These are phyloP conservation scores for Kryptolebias ocellatus DNA, from an alignment of 2,797 vertebrate species.

Conservation along the genomic window DNA sequence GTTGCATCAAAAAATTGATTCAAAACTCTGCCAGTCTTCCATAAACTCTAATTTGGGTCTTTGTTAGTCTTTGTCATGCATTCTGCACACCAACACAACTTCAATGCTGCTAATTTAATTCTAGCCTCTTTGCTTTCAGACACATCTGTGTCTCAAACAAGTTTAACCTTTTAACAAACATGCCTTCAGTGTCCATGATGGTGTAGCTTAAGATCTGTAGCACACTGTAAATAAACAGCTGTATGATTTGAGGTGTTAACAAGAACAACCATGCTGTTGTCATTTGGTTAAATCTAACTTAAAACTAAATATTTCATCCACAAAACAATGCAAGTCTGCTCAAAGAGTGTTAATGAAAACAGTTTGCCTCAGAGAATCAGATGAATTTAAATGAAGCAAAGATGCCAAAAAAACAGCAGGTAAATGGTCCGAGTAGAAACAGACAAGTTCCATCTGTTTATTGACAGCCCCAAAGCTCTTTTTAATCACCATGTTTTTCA, in stretches of 20 bases:
- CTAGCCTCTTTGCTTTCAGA: conserved; percentile 13
- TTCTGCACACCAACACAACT: conserved; percentile 20
- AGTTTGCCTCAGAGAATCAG: conserved; percentile 21
- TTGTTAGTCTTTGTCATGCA: conserved; percentile 28
- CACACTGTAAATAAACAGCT: conserved; percentile 6
- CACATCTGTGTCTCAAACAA: conserved; percentile 2
- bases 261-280: too few relatives aligned
- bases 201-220: conserved; percentile 19
- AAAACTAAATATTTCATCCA: conserved; percentile 7
- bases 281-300: neutral
- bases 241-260: too few relatives aligned
- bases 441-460: conserved; percentile 30
- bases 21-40: conserved; percentile 36
- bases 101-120: neutral
- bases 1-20: conserved; percentile 44
- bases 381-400: conserved; percentile 8
- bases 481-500: conserved; percentile 34
- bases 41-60: conserved; percentile 35
- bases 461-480: conserved; percentile 18
- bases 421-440: conserved; percentile 20
- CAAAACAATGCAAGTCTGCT: conserved; percentile 9
- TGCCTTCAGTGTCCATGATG: neutral
- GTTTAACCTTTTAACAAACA: too few relatives aligned
- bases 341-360: conserved; percentile 2
- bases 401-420: neutral